Evolutionary conservation across 2,797 vertebrate species (phyloP).

Genomic region (Arvicola amphibius): DNA sequence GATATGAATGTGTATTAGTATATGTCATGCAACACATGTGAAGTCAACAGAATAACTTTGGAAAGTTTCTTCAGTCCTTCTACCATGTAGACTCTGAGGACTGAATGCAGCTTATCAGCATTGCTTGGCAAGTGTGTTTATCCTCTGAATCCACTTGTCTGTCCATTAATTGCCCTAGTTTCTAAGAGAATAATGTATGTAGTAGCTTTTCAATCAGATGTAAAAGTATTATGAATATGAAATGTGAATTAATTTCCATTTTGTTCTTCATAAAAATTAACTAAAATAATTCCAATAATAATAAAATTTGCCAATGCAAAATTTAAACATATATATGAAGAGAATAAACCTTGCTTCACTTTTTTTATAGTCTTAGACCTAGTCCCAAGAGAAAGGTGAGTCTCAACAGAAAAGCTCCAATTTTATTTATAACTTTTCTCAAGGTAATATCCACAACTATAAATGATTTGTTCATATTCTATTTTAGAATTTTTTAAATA

Average conservation of each 20-base stretch:
- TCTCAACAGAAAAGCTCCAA: background rate
- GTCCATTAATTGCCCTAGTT: background rate
- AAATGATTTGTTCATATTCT: background rate
- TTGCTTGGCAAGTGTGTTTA: background rate
- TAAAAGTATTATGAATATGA: background rate
- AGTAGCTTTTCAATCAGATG: background rate
- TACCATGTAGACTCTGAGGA: too few species aligned
- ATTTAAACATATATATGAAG: background rate
- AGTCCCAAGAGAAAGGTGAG: background rate
- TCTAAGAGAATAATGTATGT: background rate
- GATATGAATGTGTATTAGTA: background rate
- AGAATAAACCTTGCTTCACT: background rate
- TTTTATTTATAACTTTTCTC: background rate
- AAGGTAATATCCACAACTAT: background rate
- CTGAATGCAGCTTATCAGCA: background rate
- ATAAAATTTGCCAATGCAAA: background rate
- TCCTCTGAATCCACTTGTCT: background rate
- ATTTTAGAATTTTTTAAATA: background rate
- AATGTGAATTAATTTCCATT: background rate
- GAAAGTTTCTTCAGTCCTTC: background rate
- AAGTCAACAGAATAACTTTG: background rate
- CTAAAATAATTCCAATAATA: background rate
- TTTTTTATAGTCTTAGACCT: too few species aligned
- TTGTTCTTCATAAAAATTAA: background rate
- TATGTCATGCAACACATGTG: background rate